Percentiles rank a stretch among this genome's conserved stretches.
Conservation (phyloP, 2,888 invertebrate genomes). For the Volucella inflata region DNA sequence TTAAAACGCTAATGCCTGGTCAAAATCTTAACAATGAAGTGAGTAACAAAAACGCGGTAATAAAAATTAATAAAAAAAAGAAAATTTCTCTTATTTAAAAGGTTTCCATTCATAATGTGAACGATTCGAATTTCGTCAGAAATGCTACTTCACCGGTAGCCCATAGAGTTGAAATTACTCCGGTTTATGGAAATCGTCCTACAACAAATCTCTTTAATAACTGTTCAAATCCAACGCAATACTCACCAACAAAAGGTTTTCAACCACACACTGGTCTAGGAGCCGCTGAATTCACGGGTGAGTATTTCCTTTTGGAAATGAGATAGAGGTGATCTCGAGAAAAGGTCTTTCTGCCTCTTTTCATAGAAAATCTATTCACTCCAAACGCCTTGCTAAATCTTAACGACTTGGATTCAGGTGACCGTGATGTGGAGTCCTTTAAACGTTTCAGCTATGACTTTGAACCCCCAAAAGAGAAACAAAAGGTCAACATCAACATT, state of each 20-base stretch:
- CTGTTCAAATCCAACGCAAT: conserved; percentile 59
- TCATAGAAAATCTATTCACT: conserved; percentile 88
- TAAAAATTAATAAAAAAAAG: background rate
- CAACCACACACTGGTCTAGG: conserved; percentile 57
- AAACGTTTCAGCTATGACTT: conserved; percentile 94
- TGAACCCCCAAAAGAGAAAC: conserved; percentile 90
- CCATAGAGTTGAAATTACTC: conserved; percentile 83
- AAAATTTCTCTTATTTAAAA: conserved; percentile 49
- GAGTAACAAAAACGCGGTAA: conserved; percentile 43
- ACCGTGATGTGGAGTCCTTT: conserved; percentile 93
- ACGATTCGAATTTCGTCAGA: conserved; percentile 83
- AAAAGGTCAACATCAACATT: conserved; percentile 91
- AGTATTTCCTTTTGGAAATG: conserved; percentile 42
- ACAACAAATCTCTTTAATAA: conserved; percentile 79
- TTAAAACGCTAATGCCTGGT: conserved; percentile 83
- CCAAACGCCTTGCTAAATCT: conserved; percentile 92
- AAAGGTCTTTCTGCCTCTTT: conserved; percentile 58
- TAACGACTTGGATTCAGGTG: conserved; percentile 91
- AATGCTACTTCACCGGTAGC: conserved; percentile 81
- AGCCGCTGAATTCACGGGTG: conserved; percentile 60
- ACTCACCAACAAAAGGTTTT: conserved; percentile 65
- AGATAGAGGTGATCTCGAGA: conserved; percentile 67
- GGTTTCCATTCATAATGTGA: conserved; percentile 84
- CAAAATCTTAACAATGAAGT: conserved; percentile 84
- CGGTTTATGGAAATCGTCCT: conserved; percentile 80